phyloP scores from a whole-genome alignment of 2,888 invertebrate genomes.

The Galerucella pusilla region DNA sequence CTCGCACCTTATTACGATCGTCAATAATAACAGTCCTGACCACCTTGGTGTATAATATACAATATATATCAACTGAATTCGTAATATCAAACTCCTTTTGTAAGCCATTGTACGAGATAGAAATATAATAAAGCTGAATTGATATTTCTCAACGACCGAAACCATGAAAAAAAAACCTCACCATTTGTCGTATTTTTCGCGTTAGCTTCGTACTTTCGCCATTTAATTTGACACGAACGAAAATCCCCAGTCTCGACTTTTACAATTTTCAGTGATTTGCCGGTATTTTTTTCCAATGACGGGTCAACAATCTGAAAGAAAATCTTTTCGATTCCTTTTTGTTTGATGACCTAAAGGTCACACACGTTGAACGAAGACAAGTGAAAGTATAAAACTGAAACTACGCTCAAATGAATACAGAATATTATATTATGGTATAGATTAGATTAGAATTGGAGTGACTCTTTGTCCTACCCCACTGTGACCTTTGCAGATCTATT shows the following conservation, averaged over 20 bases:
- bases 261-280: conserved; percentile 30
- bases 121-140: not conserved
- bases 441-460: too few species aligned
- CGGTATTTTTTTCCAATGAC: conserved; percentile 1
- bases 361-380: not conserved
- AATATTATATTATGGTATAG: too few species aligned
- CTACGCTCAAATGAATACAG: too few species aligned
- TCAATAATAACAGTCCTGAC: too few species aligned
- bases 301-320: conserved; percentile 7
- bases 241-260: conserved; percentile 22
- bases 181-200: conserved; percentile 19
- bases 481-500: too few species aligned
- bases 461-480: too few species aligned
- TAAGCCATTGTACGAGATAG: not conserved
- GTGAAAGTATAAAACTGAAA: too few species aligned
- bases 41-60: too few species aligned
- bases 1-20: too few species aligned
- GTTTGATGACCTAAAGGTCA: not conserved
- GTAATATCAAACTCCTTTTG: not conserved
- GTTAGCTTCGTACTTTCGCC: conserved; percentile 6
- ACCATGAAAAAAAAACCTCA: not conserved
- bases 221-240: conserved; percentile 22
- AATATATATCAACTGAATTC: not conserved
- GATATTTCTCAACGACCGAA: conserved; percentile 7
- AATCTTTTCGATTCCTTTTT: not conserved